Evolutionary conservation across 2,888 invertebrate species (phyloP).

Genomic region (Protophormia terraenovae): DNA sequence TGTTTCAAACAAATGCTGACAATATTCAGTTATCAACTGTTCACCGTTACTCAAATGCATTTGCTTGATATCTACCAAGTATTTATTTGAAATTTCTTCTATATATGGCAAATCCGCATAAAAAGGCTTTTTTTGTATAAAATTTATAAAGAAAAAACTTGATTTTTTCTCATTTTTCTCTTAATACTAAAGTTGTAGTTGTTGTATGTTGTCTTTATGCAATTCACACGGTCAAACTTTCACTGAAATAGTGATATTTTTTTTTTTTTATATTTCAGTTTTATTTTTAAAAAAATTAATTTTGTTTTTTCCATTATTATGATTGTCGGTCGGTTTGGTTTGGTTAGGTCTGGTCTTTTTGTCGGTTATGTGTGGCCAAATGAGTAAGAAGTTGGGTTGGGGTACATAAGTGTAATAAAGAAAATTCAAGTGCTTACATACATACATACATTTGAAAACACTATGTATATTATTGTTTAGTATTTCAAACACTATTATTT

Average conservation of each 20-base stretch:
- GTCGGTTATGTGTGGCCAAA: not conserved
- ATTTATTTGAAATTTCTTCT: slow-evolving; percentile 18
- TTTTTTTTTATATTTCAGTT: slow-evolving; percentile 9
- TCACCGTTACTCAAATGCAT: not conserved
- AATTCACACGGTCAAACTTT: slow-evolving; percentile 68
- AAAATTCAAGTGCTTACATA: slow-evolving; percentile 46
- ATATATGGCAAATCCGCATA: slow-evolving; percentile 33
- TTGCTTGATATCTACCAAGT: not conserved
- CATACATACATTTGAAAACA: too few relatives aligned
- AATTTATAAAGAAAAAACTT: slow-evolving; percentile 33
- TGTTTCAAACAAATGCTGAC: not conserved
- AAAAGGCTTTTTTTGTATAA: slow-evolving; percentile 7
- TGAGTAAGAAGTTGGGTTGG: slow-evolving; percentile 19
- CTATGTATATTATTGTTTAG: too few relatives aligned
- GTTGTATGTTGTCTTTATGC: slow-evolving; percentile 46
- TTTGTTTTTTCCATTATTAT: slow-evolving; percentile 36
- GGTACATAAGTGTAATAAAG: slow-evolving; percentile 30
- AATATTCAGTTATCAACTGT: slow-evolving; percentile 3
- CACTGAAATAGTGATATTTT: slow-evolving; percentile 62
- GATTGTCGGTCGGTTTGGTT: not conserved
- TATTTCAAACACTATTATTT: too few relatives aligned
- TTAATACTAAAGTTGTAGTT: not conserved
- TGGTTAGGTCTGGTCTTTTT: too few relatives aligned
- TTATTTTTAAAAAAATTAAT: slow-evolving; percentile 40
- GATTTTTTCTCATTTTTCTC: not conserved